phyloP scores from a whole-genome alignment of 2,797 vertebrate genomes.

The Loriculus beryllinus region DNA sequence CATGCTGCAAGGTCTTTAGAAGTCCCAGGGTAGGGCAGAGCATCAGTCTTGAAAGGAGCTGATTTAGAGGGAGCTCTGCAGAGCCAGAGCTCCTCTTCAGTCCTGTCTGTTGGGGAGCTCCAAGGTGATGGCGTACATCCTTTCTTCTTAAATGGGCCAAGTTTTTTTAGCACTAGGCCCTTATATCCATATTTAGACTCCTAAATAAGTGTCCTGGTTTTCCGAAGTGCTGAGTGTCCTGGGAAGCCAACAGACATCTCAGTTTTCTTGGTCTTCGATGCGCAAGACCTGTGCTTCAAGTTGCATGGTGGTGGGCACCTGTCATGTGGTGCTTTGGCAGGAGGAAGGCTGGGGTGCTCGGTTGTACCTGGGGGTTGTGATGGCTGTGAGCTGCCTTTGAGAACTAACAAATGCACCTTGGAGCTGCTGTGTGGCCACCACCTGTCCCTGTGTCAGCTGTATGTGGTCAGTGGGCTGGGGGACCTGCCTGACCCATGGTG shows the following conservation, averaged over 20 bases:
- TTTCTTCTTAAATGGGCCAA: slow-evolving; percentile 65
- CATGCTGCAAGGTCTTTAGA: not conserved
- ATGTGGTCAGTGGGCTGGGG: fast-evolving
- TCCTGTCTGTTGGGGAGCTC: slow-evolving; percentile 40
- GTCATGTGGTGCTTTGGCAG: fast-evolving
- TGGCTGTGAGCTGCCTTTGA: not conserved
- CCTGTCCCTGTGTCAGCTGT: not conserved
- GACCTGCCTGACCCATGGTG: fast-evolving
- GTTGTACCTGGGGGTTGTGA: not conserved
- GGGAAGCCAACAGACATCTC: slow-evolving; percentile 20
- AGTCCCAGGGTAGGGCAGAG: slow-evolving; percentile 4
- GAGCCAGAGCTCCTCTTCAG: slow-evolving; percentile 6
- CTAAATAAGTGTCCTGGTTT: slow-evolving; percentile 64
- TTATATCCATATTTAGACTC: slow-evolving; percentile 62
- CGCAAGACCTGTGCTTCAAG: not conserved
- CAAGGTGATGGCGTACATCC: slow-evolving; percentile 44
- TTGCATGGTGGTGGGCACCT: not conserved
- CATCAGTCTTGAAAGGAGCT: slow-evolving; percentile 14
- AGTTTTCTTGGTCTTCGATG: not conserved
- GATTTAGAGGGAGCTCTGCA: not conserved
- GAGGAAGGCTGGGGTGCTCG: not conserved
- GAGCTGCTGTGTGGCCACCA: not conserved
- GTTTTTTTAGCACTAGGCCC: slow-evolving; percentile 52
- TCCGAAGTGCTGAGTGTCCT: slow-evolving; percentile 33
- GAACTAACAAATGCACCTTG: fast-evolving